Evolutionary conservation across 2,113 vertebrate species (phyloP).

Genomic region (Pteropus alecto): DNA sequence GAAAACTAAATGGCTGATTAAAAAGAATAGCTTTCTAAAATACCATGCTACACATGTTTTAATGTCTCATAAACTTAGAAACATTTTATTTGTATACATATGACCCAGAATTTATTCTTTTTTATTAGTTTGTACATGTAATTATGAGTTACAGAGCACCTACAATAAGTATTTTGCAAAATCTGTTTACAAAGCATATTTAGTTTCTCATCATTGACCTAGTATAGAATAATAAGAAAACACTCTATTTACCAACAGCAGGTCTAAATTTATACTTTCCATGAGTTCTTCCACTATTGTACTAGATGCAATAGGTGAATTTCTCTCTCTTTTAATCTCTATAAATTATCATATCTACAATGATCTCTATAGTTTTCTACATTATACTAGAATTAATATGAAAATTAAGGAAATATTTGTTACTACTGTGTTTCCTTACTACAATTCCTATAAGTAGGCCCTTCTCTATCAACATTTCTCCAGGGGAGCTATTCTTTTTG

Average conservation of each 20-base stretch:
- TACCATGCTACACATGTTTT: not conserved
- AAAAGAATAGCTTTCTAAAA: not conserved
- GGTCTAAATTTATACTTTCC: not conserved
- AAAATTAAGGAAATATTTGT: not conserved
- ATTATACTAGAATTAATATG: not conserved
- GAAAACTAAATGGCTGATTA: not conserved
- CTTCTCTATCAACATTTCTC: not conserved
- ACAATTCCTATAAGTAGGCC: not conserved
- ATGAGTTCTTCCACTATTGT: not conserved
- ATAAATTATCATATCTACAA: not conserved
- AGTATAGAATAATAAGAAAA: not conserved
- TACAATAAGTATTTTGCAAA: not conserved
- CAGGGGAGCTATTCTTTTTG: not conserved
- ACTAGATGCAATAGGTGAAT: not conserved
- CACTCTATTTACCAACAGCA: not conserved
- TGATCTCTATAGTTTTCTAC: not conserved
- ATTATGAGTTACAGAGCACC: not conserved
- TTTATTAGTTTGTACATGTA: not conserved
- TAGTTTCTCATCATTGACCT: not conserved
- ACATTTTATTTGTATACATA: not conserved
- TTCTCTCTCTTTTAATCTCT: not conserved
- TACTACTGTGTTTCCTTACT: not conserved
- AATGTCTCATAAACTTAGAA: not conserved
- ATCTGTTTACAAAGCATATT: not conserved
- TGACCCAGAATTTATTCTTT: not conserved